phyloP scores from a whole-genome alignment of 2,888 invertebrate genomes.

The Pandemis corylana region DNA sequence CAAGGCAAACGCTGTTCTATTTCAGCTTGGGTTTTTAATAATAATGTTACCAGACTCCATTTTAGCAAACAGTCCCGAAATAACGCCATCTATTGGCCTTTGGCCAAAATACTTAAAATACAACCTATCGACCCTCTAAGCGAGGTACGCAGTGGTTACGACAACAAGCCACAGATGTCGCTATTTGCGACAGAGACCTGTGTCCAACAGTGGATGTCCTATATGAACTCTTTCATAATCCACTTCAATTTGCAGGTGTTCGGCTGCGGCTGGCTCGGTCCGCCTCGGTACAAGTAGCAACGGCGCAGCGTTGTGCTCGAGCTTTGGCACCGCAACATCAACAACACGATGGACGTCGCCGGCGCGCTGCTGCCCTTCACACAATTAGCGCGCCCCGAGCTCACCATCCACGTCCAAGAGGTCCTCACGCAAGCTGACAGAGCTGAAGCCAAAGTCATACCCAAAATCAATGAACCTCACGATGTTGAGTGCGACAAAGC shows the following conservation, averaged over 20 bases:
- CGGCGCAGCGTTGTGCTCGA: conserved; percentile 84
- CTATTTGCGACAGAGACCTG: too few species aligned
- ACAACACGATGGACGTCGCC: conserved; percentile 83
- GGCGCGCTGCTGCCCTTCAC: conserved; percentile 79
- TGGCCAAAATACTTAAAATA: too few species aligned
- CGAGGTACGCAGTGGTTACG: too few species aligned
- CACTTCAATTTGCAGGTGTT: conserved; percentile 79
- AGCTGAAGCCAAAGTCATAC: conserved; percentile 59
- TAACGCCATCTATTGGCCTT: too few species aligned
- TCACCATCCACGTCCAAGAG: conserved; percentile 77
- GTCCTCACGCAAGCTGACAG: conserved; percentile 73
- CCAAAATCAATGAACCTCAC: conserved; percentile 71
- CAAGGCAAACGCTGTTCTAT: too few species aligned
- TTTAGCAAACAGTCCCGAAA: too few species aligned
- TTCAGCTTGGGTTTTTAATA: too few species aligned
- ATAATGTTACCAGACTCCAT: too few species aligned
- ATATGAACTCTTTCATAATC: too few species aligned
- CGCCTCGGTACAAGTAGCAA: conserved; percentile 87
- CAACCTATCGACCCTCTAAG: too few species aligned
- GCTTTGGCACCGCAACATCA: conserved; percentile 83
- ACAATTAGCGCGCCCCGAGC: conserved; percentile 76
- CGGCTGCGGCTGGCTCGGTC: conserved; percentile 89
- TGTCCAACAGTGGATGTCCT: too few species aligned
- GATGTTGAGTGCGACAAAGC: conserved; percentile 50
- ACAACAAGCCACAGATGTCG: too few species aligned